phyloP scores from a whole-genome alignment of 2,888 invertebrate species.

The Lingula anatina region DNA sequence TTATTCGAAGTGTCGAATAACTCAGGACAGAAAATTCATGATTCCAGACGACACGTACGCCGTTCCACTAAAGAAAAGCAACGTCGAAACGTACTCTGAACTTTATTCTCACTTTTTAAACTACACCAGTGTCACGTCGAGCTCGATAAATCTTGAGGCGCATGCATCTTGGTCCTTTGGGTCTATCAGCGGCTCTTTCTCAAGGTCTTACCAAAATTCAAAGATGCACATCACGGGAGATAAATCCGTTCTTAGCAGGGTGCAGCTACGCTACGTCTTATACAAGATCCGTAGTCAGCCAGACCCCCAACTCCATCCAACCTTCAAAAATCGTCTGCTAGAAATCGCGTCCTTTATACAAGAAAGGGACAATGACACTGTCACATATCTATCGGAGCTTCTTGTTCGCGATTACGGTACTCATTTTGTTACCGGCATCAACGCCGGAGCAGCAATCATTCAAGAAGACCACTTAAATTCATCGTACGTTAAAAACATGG shows the following conservation, averaged over 20 bases:
- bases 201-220: too few relatives aligned
- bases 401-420: constrained; percentile 38
- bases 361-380: constrained; percentile 20
- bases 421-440: constrained; percentile 27
- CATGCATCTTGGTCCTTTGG: too few relatives aligned
- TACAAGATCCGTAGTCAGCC: constrained; percentile 25
- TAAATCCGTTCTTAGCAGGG: constrained; percentile 18
- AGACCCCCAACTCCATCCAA: constrained; percentile 17
- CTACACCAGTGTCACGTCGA: too few relatives aligned
- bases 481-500: constrained; percentile 11
- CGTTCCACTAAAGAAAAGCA: constrained; percentile 26
- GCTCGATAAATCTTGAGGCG: constrained; percentile 17
- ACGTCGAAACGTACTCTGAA: constrained; percentile 26
- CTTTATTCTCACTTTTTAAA: constrained; percentile 14
- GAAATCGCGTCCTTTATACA: constrained; percentile 24
- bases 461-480: constrained; percentile 21
- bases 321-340: constrained; percentile 21
- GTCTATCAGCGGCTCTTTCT: constrained; percentile 31
- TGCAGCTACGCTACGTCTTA: constrained; percentile 17
- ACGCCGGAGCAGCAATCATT: constrained; percentile 24
- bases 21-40: constrained; percentile 35
- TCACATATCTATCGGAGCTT: constrained; percentile 31
- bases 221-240: too few relatives aligned
- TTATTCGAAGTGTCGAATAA: constrained; percentile 26
- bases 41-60: constrained; percentile 21